These are phyloP conservation scores for Otis tarda DNA, from an alignment of 2,113 vertebrate genomes.

Conservation along the genomic window DNA sequence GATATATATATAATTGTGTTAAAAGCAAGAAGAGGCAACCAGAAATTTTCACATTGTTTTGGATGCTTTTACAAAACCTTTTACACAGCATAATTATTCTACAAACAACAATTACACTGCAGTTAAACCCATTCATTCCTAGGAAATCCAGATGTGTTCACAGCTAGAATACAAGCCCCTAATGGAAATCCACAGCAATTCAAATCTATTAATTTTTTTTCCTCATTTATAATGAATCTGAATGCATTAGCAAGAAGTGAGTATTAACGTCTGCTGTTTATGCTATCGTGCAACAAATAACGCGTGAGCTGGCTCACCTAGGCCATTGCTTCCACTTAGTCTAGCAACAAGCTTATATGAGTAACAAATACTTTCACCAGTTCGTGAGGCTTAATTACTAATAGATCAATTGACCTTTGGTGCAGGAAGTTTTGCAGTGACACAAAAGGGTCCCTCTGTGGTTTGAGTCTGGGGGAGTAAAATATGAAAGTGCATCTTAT, in stretches of 20 bases:
- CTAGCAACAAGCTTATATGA: background rate
- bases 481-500: background rate
- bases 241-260: background rate
- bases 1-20: background rate
- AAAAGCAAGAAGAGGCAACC: background rate
- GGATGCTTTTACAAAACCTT: conserved; percentile 28
- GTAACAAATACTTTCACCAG: background rate
- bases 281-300: background rate
- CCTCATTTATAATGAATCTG: conserved; percentile 11
- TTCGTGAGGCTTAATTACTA: background rate
- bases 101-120: background rate
- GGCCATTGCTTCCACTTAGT: background rate
- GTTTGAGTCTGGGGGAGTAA: background rate
- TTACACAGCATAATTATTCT: background rate
- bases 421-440: background rate
- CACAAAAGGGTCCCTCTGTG: background rate
- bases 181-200: background rate
- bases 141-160: conserved; percentile 28
- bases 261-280: background rate
- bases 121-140: conserved; percentile 20
- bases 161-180: background rate
- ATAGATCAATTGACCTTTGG: background rate
- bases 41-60: background rate
- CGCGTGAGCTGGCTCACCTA: background rate
- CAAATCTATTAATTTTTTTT: background rate